These are phyloP conservation scores for Schizaphis graminum DNA, from an alignment of 2,888 invertebrate genomes.

Conservation along the genomic window DNA sequence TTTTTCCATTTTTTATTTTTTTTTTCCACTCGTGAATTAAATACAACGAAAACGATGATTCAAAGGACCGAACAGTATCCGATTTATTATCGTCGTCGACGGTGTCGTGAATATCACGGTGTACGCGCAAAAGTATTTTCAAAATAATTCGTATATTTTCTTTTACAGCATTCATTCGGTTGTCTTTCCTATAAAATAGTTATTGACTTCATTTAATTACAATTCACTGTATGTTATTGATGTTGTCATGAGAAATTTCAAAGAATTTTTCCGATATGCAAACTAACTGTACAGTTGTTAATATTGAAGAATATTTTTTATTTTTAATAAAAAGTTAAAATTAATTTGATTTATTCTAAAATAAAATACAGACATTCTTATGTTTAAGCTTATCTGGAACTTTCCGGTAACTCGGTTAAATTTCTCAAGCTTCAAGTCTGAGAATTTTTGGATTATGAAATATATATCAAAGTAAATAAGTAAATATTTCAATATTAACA, in stretches of 20 bases:
- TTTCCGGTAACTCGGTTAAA: background rate
- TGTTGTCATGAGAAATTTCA: background rate
- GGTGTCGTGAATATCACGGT: background rate
- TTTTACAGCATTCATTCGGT: background rate
- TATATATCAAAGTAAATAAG: background rate
- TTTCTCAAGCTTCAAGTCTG: background rate
- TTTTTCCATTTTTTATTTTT: background rate
- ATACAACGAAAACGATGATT: slow-evolving; percentile 50
- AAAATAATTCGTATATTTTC: slow-evolving; percentile 20
- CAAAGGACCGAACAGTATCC: background rate
- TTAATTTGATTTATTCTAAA: background rate
- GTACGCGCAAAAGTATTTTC: background rate
- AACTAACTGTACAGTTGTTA: background rate
- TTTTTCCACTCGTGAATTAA: slow-evolving; percentile 42
- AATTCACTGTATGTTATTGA: background rate
- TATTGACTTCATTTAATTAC: background rate
- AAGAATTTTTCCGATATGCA: background rate
- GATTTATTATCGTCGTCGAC: slow-evolving; percentile 5
- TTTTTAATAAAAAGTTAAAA: background rate
- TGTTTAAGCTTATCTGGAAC: background rate
- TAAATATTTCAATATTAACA: background rate
- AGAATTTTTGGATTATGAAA: background rate
- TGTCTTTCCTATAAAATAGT: background rate
- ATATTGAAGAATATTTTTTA: background rate
- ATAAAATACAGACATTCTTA: background rate